Conservation (phyloP, 2,888 invertebrate genomes). For the Alviniconcha strummeri region DNA sequence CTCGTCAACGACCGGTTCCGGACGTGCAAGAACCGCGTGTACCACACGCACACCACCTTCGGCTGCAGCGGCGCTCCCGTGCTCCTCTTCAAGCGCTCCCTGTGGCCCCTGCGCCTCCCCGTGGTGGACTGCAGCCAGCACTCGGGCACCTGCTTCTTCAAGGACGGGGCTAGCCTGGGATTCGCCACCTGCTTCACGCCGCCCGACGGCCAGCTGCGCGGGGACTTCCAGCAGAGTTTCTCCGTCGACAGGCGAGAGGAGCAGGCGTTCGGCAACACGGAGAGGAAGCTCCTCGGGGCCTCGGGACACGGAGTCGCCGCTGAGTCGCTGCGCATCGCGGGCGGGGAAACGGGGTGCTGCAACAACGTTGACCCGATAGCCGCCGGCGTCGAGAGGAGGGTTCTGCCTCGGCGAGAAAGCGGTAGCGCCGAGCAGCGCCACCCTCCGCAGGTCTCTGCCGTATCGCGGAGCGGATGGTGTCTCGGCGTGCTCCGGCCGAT, state of each 20-base stretch:
- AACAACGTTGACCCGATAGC: background rate
- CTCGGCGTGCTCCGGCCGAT: too few species aligned
- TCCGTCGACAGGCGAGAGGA: constrained; percentile 6
- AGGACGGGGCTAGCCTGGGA: constrained; percentile 15
- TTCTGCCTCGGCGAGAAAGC: background rate
- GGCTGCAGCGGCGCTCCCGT: constrained; percentile 30
- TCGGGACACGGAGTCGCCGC: background rate
- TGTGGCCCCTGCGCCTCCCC: constrained; percentile 7
- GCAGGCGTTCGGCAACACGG: background rate
- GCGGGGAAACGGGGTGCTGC: background rate
- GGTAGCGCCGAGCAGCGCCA: too few species aligned
- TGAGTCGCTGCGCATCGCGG: background rate
- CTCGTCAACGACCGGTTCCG: constrained; percentile 8
- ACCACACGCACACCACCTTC: constrained; percentile 19
- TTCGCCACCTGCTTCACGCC: constrained; percentile 28
- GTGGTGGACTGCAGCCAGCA: constrained; percentile 30
- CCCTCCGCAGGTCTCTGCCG: too few species aligned
- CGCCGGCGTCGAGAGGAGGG: background rate
- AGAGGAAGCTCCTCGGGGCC: background rate
- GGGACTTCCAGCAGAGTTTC: constrained; percentile 9
- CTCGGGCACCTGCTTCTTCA: constrained; percentile 27
- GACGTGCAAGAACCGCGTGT: constrained; percentile 9
- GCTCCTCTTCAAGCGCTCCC: constrained; percentile 15
- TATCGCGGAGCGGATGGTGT: too few species aligned
- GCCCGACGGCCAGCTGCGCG: background rate